These are phyloP conservation scores for Rhynchotus rufescens DNA, from an alignment of 2,797 vertebrate genomes.

Conservation along the genomic window DNA sequence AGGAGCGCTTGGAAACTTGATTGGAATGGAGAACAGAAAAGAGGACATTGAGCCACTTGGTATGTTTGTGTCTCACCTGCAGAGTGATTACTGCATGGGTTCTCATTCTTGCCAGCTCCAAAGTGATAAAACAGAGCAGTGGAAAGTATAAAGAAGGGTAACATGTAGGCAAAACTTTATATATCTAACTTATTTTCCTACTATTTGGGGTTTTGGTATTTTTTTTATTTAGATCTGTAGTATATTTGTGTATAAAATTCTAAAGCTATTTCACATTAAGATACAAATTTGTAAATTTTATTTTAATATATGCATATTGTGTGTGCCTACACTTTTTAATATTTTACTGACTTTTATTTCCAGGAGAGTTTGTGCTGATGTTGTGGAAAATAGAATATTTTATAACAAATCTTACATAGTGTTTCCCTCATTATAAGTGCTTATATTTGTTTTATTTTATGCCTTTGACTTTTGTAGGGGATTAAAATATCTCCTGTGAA, in stretches of 20 bases:
- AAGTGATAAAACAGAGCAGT: neutral
- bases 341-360: neutral
- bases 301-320: neutral
- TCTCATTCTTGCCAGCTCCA: neutral
- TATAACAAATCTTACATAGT: neutral
- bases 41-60: neutral
- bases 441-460: neutral
- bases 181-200: constrained; percentile 53
- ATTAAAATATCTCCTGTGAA: neutral
- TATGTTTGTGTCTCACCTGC: neutral
- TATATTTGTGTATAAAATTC: neutral
- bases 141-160: neutral
- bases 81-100: neutral
- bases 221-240: constrained; percentile 20
- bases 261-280: neutral
- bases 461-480: neutral
- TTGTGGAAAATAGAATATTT: neutral
- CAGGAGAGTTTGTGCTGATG: too few relatives aligned
- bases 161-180: constrained; percentile 67
- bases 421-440: too few relatives aligned
- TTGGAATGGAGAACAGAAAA: neutral
- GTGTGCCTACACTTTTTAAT: neutral
- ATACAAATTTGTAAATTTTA: neutral
- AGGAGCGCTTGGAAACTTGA: neutral
- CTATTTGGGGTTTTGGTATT: constrained; percentile 52